Percentiles rank a stretch among this genome's conserved stretches.
phyloP scores from a whole-genome alignment of 2,888 invertebrate species.

The Thymelicus lineola region DNA sequence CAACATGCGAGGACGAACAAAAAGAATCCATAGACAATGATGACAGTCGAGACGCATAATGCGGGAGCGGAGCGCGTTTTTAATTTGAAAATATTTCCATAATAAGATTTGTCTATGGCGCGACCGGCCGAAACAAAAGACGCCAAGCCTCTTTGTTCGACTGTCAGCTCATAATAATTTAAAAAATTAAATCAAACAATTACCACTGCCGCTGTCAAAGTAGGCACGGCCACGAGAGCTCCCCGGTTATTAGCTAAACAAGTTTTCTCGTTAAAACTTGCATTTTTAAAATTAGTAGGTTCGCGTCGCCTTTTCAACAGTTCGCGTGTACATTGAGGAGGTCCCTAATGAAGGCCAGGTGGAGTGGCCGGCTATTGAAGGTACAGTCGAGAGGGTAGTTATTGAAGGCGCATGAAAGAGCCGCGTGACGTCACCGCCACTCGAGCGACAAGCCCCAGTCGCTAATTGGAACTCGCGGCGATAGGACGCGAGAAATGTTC shows the following conservation, averaged over 20 bases:
- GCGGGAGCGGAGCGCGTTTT: slow-evolving; percentile 81
- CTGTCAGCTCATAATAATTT: slow-evolving; percentile 76
- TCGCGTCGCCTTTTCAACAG: slow-evolving; percentile 69
- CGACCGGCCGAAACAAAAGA: slow-evolving; percentile 78
- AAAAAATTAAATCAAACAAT: slow-evolving; percentile 73
- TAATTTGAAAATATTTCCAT: slow-evolving; percentile 85
- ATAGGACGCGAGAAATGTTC: slow-evolving; percentile 79
- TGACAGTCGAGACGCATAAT: slow-evolving; percentile 83
- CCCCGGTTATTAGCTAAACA: slow-evolving; percentile 75
- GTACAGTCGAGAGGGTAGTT: slow-evolving; percentile 82
- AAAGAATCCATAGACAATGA: slow-evolving; percentile 83
- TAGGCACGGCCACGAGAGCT: slow-evolving; percentile 43
- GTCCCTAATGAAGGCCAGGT: slow-evolving; percentile 83
- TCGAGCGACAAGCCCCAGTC: slow-evolving; percentile 79
- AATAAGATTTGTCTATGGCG: slow-evolving; percentile 84
- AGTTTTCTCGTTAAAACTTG: slow-evolving; percentile 77
- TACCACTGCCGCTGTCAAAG: slow-evolving; percentile 44
- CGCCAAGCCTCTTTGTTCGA: slow-evolving; percentile 69
- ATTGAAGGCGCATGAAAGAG: slow-evolving; percentile 81
- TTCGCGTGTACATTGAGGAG: slow-evolving; percentile 70
- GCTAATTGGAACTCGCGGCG: slow-evolving; percentile 83
- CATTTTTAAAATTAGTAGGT: slow-evolving; percentile 72
- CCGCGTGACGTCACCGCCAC: slow-evolving; percentile 80
- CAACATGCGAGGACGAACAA: slow-evolving; percentile 83
- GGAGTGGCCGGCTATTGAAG: slow-evolving; percentile 80